A percentile compares a stretch with the other conserved stretches of the same genome.
These are phyloP conservation scores for Aphidius colemani DNA, from an alignment of 2,888 invertebrate genomes.

Conservation along the genomic window DNA sequence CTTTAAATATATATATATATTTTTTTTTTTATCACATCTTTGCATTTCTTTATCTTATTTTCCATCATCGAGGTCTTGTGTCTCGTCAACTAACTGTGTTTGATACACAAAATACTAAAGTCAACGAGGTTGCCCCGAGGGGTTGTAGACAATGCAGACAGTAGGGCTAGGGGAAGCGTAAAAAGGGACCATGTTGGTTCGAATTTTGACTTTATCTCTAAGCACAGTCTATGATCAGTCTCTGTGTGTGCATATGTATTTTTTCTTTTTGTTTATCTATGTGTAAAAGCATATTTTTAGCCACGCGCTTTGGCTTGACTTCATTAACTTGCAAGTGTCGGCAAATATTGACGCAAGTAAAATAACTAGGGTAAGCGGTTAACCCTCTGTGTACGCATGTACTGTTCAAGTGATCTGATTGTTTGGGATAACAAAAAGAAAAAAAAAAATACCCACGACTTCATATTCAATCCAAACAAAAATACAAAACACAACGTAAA, in stretches of 20 bases:
- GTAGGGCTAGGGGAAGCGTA: slow-evolving; percentile 14
- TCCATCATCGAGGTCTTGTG: not conserved
- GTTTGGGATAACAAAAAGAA: not conserved
- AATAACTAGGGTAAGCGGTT: slow-evolving; percentile 46
- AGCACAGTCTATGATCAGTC: not conserved
- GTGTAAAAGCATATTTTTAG: slow-evolving; percentile 6
- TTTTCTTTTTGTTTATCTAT: not conserved
- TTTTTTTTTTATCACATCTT: not conserved
- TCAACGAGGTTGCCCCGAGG: slow-evolving; percentile 21
- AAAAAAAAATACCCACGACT: too few relatives aligned
- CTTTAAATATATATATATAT: slow-evolving; percentile 5
- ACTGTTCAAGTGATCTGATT: slow-evolving; percentile 9
- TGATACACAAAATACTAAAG: slow-evolving; percentile 12
- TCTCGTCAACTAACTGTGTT: not conserved
- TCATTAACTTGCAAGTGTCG: slow-evolving; percentile 52
- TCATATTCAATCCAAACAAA: too few relatives aligned
- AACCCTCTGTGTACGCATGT: slow-evolving; percentile 16
- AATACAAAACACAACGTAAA: not conserved
- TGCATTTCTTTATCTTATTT: slow-evolving; percentile 21
- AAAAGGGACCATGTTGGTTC: slow-evolving; percentile 10
- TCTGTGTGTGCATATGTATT: not conserved
- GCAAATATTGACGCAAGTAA: slow-evolving; percentile 54
- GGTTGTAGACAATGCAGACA: slow-evolving; percentile 17
- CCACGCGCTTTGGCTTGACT: slow-evolving; percentile 45
- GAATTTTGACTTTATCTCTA: not conserved